A percentile compares a stretch with the other conserved stretches of the same genome.
Conservation (phyloP, 2,888 invertebrate species). For the Parelbella ahira region DNA sequence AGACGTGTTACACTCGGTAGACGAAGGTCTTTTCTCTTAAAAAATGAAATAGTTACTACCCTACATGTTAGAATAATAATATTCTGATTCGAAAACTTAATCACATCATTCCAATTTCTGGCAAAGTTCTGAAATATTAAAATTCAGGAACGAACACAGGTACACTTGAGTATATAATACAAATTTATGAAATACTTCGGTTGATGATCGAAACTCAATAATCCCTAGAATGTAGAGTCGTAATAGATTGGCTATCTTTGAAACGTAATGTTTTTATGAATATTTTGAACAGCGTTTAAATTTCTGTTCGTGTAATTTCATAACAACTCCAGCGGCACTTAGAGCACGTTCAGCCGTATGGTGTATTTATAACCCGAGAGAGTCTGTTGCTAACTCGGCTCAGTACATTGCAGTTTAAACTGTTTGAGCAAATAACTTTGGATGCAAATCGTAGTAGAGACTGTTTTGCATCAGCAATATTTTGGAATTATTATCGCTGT, state of each 20-base stretch:
- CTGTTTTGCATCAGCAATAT: too few relatives aligned
- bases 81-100: too few relatives aligned
- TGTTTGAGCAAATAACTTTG: background rate
- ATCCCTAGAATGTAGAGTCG: constrained; percentile 4
- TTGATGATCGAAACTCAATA: background rate
- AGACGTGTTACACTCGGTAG: too few relatives aligned
- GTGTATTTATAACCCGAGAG: constrained; percentile 9
- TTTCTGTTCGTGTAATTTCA: constrained; percentile 11
- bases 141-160: too few relatives aligned
- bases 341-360: constrained; percentile 14
- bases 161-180: too few relatives aligned
- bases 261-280: constrained; percentile 6
- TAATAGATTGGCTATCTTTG: background rate
- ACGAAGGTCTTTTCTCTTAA: too few relatives aligned
- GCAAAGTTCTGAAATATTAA: too few relatives aligned
- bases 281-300: constrained; percentile 4
- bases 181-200: constrained; percentile 1
- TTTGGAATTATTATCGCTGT: too few relatives aligned
- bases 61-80: too few relatives aligned
- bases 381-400: constrained; percentile 13
- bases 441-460: too few relatives aligned
- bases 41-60: too few relatives aligned
- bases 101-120: too few relatives aligned
- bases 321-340: constrained; percentile 8
- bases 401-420: constrained; percentile 5